Evolutionary conservation across 2,113 vertebrate species (phyloP), one percentile per base, ranked within the genome.

Genomic region (Nannobrachium achirus): DNA sequence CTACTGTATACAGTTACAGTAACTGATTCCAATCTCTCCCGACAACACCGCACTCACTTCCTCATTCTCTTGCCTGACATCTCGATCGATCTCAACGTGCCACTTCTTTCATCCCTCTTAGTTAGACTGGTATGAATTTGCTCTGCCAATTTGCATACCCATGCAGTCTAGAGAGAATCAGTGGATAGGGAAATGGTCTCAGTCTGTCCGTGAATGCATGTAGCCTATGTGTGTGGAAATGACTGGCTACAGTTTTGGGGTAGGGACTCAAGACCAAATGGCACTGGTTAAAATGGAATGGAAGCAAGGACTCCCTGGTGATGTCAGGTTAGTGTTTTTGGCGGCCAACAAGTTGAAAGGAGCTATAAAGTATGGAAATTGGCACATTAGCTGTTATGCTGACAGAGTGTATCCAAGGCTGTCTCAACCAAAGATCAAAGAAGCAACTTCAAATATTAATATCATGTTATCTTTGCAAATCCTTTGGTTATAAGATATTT

Each of bases 21-120:
- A n/a, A n/a, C n/a, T n/a, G n/a, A n/a, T n/a, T 33, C 25, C 25
- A 33, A 33, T 33, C 25, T 40, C 46, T 20, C 52, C n/a, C 7
- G 10, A 51, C n/a, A n/a, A n/a, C n/a, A n/a, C n/a, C n/a, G 10
- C 13, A 3, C 19, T 39, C 16, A 48, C 69, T 80, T 80, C 67
- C 73, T 77, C 62, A 42, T 78, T 75, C 61, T 48, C 25, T 64
- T 51, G 6, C 51, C 7, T 38, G 20, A 44, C 18, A 15, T 63
- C 11, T 56, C 14, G 8, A 2, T 56, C 10, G 4, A 8, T 19
- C 48, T 60, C 50, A 41, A 56, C 45, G 61, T 58, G 18, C 15
- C n/a, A 40, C 53, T 63, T 52, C 13, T 20, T 25, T 15, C 18
- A 46, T 42, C 20, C 10, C 20, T 33, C 20, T 61, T 14, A 65